A percentile compares a stretch with the other conserved stretches of the same genome.
Conservation (phyloP, 2,888 invertebrate species). For the Terebella lapidaria region DNA sequence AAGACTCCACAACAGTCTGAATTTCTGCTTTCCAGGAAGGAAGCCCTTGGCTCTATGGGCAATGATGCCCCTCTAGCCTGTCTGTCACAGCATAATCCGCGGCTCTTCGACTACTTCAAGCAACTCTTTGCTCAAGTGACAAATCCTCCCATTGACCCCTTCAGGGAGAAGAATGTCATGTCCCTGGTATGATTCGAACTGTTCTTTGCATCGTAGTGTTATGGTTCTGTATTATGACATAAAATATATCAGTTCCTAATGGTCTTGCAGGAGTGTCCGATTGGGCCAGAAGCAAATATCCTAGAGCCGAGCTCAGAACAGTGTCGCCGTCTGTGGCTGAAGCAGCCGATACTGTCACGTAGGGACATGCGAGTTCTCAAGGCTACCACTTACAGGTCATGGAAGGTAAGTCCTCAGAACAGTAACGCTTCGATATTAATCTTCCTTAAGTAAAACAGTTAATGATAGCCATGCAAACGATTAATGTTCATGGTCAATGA, state of each 20-base stretch:
- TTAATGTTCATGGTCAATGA: no score
- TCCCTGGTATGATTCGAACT: constrained; percentile 62
- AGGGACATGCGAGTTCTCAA: constrained; percentile 84
- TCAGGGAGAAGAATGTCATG: constrained; percentile 98
- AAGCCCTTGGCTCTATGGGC: constrained; percentile 83
- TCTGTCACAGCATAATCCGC: constrained; percentile 88
- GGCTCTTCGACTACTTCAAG: constrained; percentile 96
- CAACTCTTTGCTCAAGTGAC: constrained; percentile 96
- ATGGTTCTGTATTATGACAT: no score
- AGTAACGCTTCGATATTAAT: no score
- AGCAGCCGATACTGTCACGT: constrained; percentile 89
- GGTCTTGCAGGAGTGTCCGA: constrained; percentile 73
- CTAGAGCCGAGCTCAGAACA: constrained; percentile 82
- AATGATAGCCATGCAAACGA: no score
- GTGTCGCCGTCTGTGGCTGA: constrained; percentile 83
- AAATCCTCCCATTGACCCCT: constrained; percentile 99
- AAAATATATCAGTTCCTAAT: no score
- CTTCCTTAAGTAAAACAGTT: no score
- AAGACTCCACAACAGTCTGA: no score
- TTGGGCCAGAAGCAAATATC: constrained; percentile 94
- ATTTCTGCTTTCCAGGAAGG: constrained; percentile 19
- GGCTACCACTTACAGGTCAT: constrained; percentile 75
- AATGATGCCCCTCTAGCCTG: constrained; percentile 98
- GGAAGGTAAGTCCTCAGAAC: constrained; percentile 65
- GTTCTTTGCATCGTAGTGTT: no score